Evolutionary conservation across 2,888 invertebrate genomes (phyloP), one percentile per base, ranked within the genome.

Genomic region (Bibio marci): DNA sequence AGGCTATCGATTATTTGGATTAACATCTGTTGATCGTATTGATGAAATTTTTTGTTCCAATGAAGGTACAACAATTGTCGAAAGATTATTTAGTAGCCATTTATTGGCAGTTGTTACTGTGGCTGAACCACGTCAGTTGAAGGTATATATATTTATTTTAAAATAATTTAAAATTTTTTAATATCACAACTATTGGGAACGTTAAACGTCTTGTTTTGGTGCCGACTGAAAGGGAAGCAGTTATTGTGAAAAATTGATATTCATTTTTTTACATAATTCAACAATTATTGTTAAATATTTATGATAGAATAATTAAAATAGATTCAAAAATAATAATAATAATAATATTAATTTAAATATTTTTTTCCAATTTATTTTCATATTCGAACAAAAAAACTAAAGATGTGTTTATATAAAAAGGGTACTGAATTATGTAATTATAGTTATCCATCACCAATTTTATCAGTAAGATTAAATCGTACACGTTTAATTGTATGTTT

Each of bases 381-480:
- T n/a, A n/a, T n/a, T n/a, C n/a, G n/a, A n/a, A n/a, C n/a, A n/a
- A 22, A 22, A 22, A 11, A 14, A 35, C 40, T 38, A 15, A 38
- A 43, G 44, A 36, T 43, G 15, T 41, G 37, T 46, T 58, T 62
- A 44, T 62, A 59, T 36, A 61, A 61, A 47, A 62, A 60, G 48
- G 57, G 60, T 41, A 55, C 59, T 44, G 60, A 61, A 41, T 62
- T 62, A 25, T 62, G 62, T 46, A 57, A 62, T 43, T 62, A 59
- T 42, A 57, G 56, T 30, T 62, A 62, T 41, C 59, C 60, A 1
- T 54, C 58, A 43, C 55, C 56, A 33, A 61, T 62, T 2, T 45
- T 60, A 25, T 56, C 56, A 37, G 57, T 62, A 17, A 56, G 56
- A 15, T 56, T 62, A 58, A 62, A 62, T 49, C 59, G 62, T 3